A percentile compares a stretch with the other conserved stretches of the same genome.
Evolutionary conservation across 2,113 vertebrate species (phyloP).

Genomic region (Noturus placidus): DNA sequence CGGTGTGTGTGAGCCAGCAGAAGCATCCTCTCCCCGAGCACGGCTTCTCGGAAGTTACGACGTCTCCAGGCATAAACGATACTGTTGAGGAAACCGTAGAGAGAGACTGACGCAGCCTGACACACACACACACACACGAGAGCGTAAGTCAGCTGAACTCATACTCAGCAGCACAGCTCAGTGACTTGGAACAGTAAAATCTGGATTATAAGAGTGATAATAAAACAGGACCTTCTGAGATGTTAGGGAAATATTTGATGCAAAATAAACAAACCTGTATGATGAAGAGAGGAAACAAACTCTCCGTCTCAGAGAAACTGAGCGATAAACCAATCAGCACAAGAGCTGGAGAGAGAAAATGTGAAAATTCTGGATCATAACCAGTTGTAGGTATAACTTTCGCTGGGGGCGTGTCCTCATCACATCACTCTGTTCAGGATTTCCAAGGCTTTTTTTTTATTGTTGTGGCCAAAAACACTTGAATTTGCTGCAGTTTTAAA

Average conservation of each 20-base stretch:
- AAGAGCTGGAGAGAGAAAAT: slow-evolving; percentile 67
- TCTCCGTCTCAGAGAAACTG: slow-evolving; percentile 52
- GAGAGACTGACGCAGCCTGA: slow-evolving; percentile 72
- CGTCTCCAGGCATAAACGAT: slow-evolving; percentile 77
- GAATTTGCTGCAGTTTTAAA: too few species aligned
- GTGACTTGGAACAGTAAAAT: background rate
- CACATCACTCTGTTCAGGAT: background rate
- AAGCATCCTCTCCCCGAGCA: slow-evolving; percentile 57
- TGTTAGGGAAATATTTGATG: background rate
- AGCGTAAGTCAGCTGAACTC: background rate
- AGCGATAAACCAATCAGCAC: slow-evolving; percentile 69
- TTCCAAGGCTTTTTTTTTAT: too few species aligned
- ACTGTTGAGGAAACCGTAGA: slow-evolving; percentile 80
- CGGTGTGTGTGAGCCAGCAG: slow-evolving; percentile 38
- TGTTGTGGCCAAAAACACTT: too few species aligned
- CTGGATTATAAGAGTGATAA: background rate
- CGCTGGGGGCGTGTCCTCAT: background rate
- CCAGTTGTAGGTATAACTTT: background rate
- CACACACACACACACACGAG: slow-evolving; percentile 2
- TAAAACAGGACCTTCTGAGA: background rate
- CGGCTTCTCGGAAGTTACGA: slow-evolving; percentile 72
- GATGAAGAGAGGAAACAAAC: slow-evolving; percentile 67
- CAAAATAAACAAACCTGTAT: slow-evolving; percentile 64
- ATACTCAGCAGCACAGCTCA: background rate
- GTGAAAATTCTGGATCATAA: background rate